A percentile compares a stretch with the other conserved stretches of the same genome.
These are phyloP conservation scores for Ommatoiulus sabulosus DNA, from an alignment of 2,888 invertebrate species.

Conservation along the genomic window DNA sequence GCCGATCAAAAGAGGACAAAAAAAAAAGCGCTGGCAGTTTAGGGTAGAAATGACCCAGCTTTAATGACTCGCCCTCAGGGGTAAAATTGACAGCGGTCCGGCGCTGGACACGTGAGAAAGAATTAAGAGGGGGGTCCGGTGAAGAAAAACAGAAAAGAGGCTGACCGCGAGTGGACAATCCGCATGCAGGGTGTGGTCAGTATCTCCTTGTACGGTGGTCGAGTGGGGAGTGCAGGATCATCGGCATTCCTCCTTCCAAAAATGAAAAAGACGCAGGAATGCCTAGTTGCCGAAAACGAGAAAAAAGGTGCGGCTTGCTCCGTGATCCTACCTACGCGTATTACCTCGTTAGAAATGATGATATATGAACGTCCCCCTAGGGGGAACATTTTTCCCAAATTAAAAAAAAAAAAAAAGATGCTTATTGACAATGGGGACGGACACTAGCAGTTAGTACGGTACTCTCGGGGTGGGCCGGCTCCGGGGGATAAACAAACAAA, in stretches of 20 bases:
- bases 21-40: too few relatives aligned
- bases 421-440: background rate
- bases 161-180: too few relatives aligned
- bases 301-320: background rate
- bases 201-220: too few relatives aligned
- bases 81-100: too few relatives aligned
- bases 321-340: background rate
- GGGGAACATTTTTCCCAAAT: background rate
- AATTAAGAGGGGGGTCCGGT: too few relatives aligned
- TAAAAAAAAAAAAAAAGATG: background rate
- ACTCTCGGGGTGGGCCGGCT: background rate
- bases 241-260: background rate
- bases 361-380: background rate
- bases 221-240: too few relatives aligned
- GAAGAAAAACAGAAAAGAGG: too few relatives aligned
- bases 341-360: conserved; percentile 1
- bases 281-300: background rate
- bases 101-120: too few relatives aligned
- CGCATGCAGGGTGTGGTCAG: background rate
- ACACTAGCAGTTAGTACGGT: too few relatives aligned
- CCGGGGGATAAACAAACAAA: background rate
- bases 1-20: too few relatives aligned
- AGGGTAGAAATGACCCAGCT: too few relatives aligned
- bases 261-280: background rate
- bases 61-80: too few relatives aligned